phyloP scores from a whole-genome alignment of 2,797 vertebrate species.

The Urocyon cinereoargenteus region DNA sequence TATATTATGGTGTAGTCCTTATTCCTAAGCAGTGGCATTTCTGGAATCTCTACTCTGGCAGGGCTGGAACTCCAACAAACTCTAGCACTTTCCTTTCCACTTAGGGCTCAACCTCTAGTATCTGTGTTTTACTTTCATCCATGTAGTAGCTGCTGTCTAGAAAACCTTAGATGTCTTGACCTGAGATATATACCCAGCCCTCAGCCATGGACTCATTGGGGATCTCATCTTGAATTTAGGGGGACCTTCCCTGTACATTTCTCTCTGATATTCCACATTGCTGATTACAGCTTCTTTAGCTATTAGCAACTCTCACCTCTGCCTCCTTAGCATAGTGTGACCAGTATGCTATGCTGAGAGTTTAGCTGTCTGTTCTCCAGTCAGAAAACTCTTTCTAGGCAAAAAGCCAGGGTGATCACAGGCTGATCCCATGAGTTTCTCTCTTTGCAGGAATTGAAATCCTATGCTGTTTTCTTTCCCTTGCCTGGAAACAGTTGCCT shows the following conservation, averaged over 20 bases:
- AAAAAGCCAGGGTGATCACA: neutral
- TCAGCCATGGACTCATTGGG: neutral
- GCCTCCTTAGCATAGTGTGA: neutral
- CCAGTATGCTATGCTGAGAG: neutral
- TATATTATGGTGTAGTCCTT: neutral
- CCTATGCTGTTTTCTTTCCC: neutral
- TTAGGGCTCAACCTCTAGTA: neutral
- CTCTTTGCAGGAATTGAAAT: constrained; percentile 11
- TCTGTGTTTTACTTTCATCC: neutral
- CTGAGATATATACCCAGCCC: neutral
- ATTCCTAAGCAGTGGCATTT: constrained; percentile 7
- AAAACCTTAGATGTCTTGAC: neutral
- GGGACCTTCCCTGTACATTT: neutral
- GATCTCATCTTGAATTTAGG: neutral
- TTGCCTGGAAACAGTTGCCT: neutral
- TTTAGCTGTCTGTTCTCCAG: neutral
- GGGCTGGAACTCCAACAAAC: neutral
- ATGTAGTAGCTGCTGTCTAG: neutral
- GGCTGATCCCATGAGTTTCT: neutral
- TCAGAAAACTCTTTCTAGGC: neutral
- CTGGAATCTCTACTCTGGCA: neutral
- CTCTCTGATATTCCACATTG: neutral
- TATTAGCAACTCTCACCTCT: neutral
- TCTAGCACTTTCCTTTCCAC: neutral
- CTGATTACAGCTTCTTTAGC: neutral